Evolutionary conservation across 2,797 vertebrate genomes (phyloP).

Genomic region (Agapornis canus): DNA sequence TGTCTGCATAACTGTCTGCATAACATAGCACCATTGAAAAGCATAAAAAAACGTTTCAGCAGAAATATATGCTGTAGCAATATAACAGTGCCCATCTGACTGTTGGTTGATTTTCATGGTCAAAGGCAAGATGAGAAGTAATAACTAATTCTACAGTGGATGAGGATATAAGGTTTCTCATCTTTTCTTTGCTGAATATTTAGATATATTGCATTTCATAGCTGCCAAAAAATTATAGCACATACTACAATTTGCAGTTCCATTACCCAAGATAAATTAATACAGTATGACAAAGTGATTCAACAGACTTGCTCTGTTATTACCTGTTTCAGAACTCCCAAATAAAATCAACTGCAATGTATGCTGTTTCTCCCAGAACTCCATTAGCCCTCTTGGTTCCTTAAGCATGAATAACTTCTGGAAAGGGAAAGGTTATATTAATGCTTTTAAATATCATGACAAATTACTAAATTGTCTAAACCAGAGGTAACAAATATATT

Average conservation of each 20-base stretch:
- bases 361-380: background rate
- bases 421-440: conserved; percentile 1
- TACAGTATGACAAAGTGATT: conserved; percentile 54
- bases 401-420: background rate
- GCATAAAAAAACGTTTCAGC: background rate
- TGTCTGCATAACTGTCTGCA: background rate
- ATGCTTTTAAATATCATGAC: background rate
- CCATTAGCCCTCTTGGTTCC: background rate
- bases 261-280: conserved; percentile 65
- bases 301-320: conserved; percentile 49
- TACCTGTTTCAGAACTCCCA: conserved; percentile 39
- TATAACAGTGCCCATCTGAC: background rate
- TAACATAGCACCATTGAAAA: background rate
- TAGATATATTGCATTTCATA: conserved; percentile 53
- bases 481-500: background rate
- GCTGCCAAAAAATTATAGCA: conserved; percentile 22
- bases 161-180: conserved; percentile 52
- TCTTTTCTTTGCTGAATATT: conserved; percentile 43
- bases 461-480: conserved; percentile 36
- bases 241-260: conserved; percentile 56
- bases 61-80: background rate
- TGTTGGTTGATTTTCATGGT: conserved; percentile 15
- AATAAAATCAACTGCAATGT: conserved; percentile 58
- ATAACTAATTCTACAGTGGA: conserved; percentile 30
- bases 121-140: conserved; percentile 21